Conservation (phyloP, 2,113 vertebrate genomes). For the Pardalotus punctatus region DNA sequence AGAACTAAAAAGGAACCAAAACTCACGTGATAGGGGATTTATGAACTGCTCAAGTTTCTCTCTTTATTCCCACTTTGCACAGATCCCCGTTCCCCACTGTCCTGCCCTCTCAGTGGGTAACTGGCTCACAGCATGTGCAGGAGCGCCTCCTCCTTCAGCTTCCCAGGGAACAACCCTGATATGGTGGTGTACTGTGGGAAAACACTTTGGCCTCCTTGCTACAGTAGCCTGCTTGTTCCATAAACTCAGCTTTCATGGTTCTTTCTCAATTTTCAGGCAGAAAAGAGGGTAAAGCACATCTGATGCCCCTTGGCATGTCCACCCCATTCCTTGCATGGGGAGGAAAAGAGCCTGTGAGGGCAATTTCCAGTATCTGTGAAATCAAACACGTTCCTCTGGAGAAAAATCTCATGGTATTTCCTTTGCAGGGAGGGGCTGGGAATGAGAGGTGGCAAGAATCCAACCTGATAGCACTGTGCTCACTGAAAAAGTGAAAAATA, state of each 20-base stretch:
- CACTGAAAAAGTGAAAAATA: neutral
- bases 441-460: neutral
- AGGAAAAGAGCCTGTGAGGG: neutral
- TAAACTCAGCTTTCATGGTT: neutral
- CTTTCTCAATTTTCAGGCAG: neutral
- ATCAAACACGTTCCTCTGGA: neutral
- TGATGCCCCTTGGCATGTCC: neutral
- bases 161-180: neutral
- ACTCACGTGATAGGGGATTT: too few species aligned
- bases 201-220: neutral
- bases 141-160: neutral
- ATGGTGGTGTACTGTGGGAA: neutral
- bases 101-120: neutral
- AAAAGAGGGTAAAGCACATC: neutral
- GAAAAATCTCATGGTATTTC: neutral
- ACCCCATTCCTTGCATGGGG: rapidly evolving
- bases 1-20: neutral
- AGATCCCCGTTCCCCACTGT: neutral
- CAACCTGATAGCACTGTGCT: neutral
- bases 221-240: neutral
- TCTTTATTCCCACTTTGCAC: neutral
- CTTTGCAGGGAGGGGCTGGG: neutral
- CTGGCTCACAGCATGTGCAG: neutral
- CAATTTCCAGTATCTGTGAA: neutral
- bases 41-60: too few species aligned